Conservation (phyloP, 2,888 invertebrate species). For the Anaspis maculata region DNA sequence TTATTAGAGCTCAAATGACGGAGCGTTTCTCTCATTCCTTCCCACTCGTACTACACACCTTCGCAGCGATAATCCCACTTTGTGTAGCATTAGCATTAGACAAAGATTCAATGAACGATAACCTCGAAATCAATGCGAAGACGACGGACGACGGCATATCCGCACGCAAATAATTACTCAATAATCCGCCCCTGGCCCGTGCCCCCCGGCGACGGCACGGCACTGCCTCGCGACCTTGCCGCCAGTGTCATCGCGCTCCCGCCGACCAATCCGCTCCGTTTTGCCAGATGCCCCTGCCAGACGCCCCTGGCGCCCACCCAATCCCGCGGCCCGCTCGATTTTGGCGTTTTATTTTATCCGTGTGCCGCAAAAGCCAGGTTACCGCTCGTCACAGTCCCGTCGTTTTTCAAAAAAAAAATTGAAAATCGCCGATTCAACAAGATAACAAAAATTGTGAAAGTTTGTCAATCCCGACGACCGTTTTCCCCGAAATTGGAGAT, state of each 20-base stretch:
- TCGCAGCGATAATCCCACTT: too few species aligned
- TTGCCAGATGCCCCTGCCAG: slow-evolving; percentile 44
- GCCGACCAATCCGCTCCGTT: slow-evolving; percentile 18
- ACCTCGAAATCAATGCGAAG: too few species aligned
- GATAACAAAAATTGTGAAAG: slow-evolving; percentile 31
- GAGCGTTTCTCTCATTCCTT: too few species aligned
- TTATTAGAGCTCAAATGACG: too few species aligned
- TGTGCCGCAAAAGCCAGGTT: slow-evolving; percentile 30
- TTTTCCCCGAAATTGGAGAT: not conserved
- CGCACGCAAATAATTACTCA: too few species aligned
- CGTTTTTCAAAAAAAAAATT: too few species aligned
- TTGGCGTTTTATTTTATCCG: slow-evolving; percentile 26
- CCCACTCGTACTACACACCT: too few species aligned
- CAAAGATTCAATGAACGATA: too few species aligned
- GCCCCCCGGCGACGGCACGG: slow-evolving; percentile 14
- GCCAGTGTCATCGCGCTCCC: not conserved
- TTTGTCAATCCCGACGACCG: slow-evolving; percentile 7
- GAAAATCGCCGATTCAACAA: slow-evolving; percentile 39
- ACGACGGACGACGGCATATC: too few species aligned
- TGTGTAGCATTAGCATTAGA: too few species aligned
- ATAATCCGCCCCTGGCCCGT: too few species aligned
- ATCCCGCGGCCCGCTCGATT: slow-evolving; percentile 22
- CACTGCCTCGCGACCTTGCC: slow-evolving; percentile 16
- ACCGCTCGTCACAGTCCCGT: too few species aligned
- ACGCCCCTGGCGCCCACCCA: slow-evolving; percentile 36